A percentile compares a stretch with the other conserved stretches of the same genome.
Conservation (phyloP, 1,140 invertebrate genomes). For the Pogonus chalceus region DNA sequence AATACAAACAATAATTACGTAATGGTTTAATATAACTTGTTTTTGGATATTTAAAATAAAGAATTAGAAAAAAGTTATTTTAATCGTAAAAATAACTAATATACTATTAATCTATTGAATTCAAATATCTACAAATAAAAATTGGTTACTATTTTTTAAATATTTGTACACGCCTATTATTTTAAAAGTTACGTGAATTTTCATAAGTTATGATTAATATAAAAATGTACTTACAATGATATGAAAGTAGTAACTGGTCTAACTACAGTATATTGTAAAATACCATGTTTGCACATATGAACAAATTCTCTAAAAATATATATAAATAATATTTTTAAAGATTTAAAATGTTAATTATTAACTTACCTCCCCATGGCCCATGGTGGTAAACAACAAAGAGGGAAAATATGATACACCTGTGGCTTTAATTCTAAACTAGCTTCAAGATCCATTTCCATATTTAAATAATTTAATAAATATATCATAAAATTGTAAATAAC, state of each 20-base stretch:
- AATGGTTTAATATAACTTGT: too few species aligned
- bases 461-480: constrained; percentile 83
- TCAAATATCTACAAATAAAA: too few species aligned
- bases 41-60: too few species aligned
- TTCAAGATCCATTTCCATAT: constrained; percentile 73
- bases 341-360: constrained; percentile 6
- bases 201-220: constrained; percentile 2
- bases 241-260: constrained; percentile 79
- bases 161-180: too few species aligned
- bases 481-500: constrained; percentile 98
- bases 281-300: constrained; percentile 91
- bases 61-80: too few species aligned
- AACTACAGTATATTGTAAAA: constrained; percentile 87
- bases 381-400: constrained; percentile 69
- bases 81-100: too few species aligned
- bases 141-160: too few species aligned
- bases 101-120: too few species aligned
- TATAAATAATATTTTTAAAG: background rate
- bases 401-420: constrained; percentile 76
- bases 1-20: too few species aligned
- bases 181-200: too few species aligned
- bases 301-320: constrained; percentile 70
- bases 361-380: constrained; percentile 77
- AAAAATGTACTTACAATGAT: constrained; percentile 60
- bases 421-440: constrained; percentile 71